phyloP scores from a whole-genome alignment of 2,797 vertebrate species.

The Syngnathus rostellatus region DNA sequence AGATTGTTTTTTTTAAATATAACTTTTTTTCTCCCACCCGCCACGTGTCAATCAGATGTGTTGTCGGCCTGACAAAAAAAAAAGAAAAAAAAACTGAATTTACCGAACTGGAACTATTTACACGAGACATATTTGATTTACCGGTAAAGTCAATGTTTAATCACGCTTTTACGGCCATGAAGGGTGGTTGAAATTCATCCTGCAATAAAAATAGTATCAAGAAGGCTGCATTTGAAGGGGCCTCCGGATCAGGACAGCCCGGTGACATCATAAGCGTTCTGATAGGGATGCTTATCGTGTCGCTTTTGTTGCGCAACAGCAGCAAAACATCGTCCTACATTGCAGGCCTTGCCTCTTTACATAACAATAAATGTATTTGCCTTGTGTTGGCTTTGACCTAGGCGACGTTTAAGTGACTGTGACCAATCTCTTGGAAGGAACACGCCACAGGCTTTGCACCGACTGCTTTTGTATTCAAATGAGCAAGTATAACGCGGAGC shows the following conservation, averaged over 20 bases:
- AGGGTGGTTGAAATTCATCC: too few species aligned
- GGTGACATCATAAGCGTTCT: too few species aligned
- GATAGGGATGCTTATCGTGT: neutral
- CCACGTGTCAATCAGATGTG: neutral
- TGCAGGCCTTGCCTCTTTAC: conserved; percentile 45
- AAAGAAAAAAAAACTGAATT: neutral
- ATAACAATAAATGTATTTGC: conserved; percentile 31
- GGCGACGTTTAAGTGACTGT: conserved; percentile 46
- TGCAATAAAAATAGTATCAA: too few species aligned
- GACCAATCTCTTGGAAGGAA: conserved; percentile 59
- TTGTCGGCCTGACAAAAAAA: neutral
- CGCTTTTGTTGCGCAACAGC: conserved; percentile 30
- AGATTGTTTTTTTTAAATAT: neutral
- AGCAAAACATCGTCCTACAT: conserved; percentile 29
- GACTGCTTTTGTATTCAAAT: conserved; percentile 71
- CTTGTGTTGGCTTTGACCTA: conserved; percentile 35
- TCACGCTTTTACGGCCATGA: too few species aligned
- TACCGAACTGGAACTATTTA: neutral
- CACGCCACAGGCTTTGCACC: conserved; percentile 40
- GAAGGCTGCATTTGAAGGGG: too few species aligned
- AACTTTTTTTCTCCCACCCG: neutral
- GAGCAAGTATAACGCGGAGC: conserved; percentile 58
- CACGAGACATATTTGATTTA: too few species aligned
- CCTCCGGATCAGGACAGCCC: too few species aligned
- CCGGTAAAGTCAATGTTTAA: too few species aligned